Evolutionary conservation across 2,888 invertebrate species (phyloP), one percentile per base, ranked within the genome.

Genomic region (Oscheius sp.): DNA sequence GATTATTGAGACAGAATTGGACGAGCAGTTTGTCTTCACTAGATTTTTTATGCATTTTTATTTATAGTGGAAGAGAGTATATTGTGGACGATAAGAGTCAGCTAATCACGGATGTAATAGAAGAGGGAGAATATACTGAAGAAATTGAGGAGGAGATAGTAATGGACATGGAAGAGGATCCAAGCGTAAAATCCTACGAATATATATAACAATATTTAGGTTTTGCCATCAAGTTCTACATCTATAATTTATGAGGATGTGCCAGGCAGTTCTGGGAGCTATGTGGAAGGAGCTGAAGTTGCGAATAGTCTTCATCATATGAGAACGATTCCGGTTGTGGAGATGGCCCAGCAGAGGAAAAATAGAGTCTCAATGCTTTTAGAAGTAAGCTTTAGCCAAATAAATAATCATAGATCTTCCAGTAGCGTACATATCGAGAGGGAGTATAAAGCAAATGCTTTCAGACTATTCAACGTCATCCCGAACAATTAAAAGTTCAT

Each of bases 111-210:
- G 23, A 25, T 0, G 45, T 52, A 8, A 45, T 50, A 15, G 65
- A 52, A 53, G 70, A 68, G 29, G 70, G 69, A 20, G 75, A 67
- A 17, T 50, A 67, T 12, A 50, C 61, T 2, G 73, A 68, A 3
- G 67, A 73, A 10, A 55, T 68, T 20, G 69, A 57, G 15, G 65
- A 53, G 2, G 69, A 69, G 10, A 67, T 48, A n/a, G 67, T 39
- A 5, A 52, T 68, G 6, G 67, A 65, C n/a, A 57, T 50, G 34
- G 58, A 27, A 48, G 52, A 33, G 8, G 37, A 15, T 37, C 37
- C 15, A 37, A 10, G 37, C 37, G 15, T 15, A 37, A 37, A 15
- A 37, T 15, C 37, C 37, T 37, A 37, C 8, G 8, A 15, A 37
- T 10, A 37, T 15, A 37, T 8, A 37, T 10, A 37, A 10, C 23